Conservation (phyloP, 2,888 invertebrate genomes). For the Trichogramma evanescens region DNA sequence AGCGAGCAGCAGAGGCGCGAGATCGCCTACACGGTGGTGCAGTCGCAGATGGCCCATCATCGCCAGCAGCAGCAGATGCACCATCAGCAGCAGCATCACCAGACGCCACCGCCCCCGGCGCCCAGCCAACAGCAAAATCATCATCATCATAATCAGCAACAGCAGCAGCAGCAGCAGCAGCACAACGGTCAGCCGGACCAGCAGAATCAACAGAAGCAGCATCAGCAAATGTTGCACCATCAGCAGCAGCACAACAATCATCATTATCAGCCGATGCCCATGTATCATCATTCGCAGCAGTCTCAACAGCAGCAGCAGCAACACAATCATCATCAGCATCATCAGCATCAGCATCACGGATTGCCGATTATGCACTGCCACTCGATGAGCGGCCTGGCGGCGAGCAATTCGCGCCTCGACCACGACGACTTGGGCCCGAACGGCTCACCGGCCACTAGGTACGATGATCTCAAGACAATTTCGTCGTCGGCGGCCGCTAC, state of each 20-base stretch:
- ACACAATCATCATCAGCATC: slow-evolving; percentile 17
- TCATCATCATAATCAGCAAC: slow-evolving; percentile 10
- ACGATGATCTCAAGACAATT: slow-evolving; percentile 45
- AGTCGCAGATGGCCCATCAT: slow-evolving; percentile 49
- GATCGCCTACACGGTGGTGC: slow-evolving; percentile 83
- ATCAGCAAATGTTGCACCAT: slow-evolving; percentile 19
- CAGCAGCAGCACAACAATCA: slow-evolving; percentile 12
- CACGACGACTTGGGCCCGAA: slow-evolving; percentile 28
- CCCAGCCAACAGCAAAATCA: slow-evolving; percentile 50
- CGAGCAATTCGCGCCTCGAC: slow-evolving; percentile 39
- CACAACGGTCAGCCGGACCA: slow-evolving; percentile 12
- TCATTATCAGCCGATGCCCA: neutral
- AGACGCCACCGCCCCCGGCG: slow-evolving; percentile 48
- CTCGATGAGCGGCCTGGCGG: slow-evolving; percentile 33
- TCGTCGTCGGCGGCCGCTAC: no score
- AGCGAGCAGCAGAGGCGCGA: slow-evolving; percentile 78
- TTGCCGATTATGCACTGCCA: slow-evolving; percentile 1
- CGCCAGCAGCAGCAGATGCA: slow-evolving; percentile 29
- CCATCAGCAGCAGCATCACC: slow-evolving; percentile 42
- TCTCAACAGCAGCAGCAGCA: slow-evolving; percentile 3
- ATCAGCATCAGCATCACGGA: slow-evolving; percentile 18
- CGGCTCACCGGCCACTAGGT: slow-evolving; percentile 40
- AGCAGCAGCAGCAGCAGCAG: slow-evolving; percentile 10
- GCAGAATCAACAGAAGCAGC: slow-evolving; percentile 23
- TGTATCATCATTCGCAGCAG: slow-evolving; percentile 14